Base-by-base conservation (phyloP, 2,113 vertebrate genomes). In the Daphoenositta chrysoptera region DNA sequence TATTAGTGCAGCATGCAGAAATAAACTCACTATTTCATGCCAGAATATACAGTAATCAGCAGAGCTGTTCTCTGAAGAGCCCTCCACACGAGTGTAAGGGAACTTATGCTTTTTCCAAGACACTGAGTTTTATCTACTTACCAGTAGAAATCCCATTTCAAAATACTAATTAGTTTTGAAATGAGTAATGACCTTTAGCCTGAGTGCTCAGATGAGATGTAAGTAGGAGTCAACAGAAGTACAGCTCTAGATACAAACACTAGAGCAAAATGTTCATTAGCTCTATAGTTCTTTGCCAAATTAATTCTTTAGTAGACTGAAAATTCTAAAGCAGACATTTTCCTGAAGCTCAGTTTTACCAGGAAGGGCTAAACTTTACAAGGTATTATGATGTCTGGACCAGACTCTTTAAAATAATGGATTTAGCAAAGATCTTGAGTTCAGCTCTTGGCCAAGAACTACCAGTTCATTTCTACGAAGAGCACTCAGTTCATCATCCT, bases 111-210 rank as follows among this genome's bases (percentile, higher is more conserved):
- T 87, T 53, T 93, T 75, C 35, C 37, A 82, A 80, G 60, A 51
- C 47, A 17, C 19, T 35, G 31, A 78, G 22, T 84, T 87, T 93
- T 96, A 47, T 83, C 65, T 91, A 15, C 50, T 84, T 61, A 57
- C 58, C 51, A 63, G 69, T 71, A 78, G 51, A 87, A 91, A 94
- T 75, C 39, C 47, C 47, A 21, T 78, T 83, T 78, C 16, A 87
- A 89, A 81, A 53, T 91, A 21, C 33, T 91, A 57, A 94, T 89
- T 87, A 84, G 72, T 87, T 93, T 81, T 89, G 24, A 93, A 92
- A 93, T 56, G 8, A 87, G 31, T 69, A 64, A 47, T 87, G 65
- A 82, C 77, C 78, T 93, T 94, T 87, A 89, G 31, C 61, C 53
- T 84, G 65, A 75, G 47, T 66, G 39, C 60, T 96, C 30, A 82